A percentile compares a stretch with the other conserved stretches of the same genome.
Conservation (phyloP, 1,140 invertebrate genomes). For the Bicyclus anynana region DNA sequence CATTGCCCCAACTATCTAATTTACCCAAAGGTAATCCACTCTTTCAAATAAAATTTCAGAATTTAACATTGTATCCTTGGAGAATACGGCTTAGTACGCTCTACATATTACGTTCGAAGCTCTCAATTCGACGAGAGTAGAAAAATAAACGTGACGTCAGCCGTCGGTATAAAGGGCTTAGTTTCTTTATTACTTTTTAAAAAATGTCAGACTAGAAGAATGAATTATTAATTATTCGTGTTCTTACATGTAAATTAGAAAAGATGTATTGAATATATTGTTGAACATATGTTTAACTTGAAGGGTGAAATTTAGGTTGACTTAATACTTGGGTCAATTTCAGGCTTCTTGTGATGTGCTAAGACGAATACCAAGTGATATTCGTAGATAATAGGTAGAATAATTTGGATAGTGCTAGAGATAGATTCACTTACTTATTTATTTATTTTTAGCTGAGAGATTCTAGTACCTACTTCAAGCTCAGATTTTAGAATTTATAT, state of each 20-base stretch:
- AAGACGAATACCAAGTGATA: no score
- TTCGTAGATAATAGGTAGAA: no score
- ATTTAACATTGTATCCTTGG: conserved; percentile 25
- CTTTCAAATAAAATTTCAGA: conserved; percentile 34
- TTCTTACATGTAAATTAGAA: neutral
- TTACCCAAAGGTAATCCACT: conserved; percentile 34
- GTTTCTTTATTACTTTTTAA: neutral
- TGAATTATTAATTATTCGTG: neutral
- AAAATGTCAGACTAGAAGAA: neutral
- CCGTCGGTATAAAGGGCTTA: neutral
- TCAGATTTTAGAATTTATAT: no score
- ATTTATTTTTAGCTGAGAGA: no score
- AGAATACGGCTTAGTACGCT: conserved; percentile 21
- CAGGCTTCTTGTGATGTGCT: no score
- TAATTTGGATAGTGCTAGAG: no score
- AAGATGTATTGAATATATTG: no score
- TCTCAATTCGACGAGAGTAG: conserved; percentile 19
- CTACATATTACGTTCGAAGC: conserved; percentile 22
- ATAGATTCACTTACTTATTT: no score
- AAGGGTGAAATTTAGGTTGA: no score
- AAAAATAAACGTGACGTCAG: conserved; percentile 24
- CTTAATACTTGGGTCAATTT: no score
- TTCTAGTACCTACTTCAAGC: no score
- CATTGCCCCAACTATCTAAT: conserved; percentile 33
- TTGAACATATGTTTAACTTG: no score